Base-by-base conservation (phyloP, 1,140 invertebrate genomes). In the Drosophila nasuta region DNA sequence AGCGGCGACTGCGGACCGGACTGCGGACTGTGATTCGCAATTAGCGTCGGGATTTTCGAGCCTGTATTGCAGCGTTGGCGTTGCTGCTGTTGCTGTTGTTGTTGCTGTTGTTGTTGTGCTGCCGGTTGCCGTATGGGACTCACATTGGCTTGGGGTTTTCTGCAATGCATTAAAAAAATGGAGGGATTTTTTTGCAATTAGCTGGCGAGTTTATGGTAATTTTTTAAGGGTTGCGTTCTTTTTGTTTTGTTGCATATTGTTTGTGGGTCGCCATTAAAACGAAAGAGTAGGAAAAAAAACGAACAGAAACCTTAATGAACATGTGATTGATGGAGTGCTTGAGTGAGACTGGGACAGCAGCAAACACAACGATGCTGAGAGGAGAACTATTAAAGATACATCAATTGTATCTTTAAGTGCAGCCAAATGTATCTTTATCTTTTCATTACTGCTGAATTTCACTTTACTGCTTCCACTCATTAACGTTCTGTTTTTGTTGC, bases 141-240 rank as follows among this genome's bases (percentile, higher is more conserved):
- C 74, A 92, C 91, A 87, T 92, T 92, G 90, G 90, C 91, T 90
- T 92, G 91, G 80, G 86, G 87, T 92, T 92, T 92, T 92, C 91
- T 92, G 66, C 13, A 68, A 69, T 10, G 10, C 63, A 48, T 11
- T 25, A 25, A 58, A 30, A 68, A 58, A 56, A n/a, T 57, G 15
- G 15, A 15, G 25, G 11, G 1, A 48, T 25, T 67, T 69, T 71
- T 46, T 4, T 8, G n/a, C 17, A 38, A 38, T 60, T 48, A 52
- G 33, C 15, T 3, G 5, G 5, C 3, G 25, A 30, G 25, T 25
- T 54, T 17, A 43, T 28, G 3, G 1, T 7, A 4, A 5, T 13
- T 13, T 43, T n/a, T 13, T 6, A 15, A 20, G 7, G n/a, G n/a
- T 2, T 1, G 25, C 20, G 20, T 3, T 25, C 20, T 25, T 6